Evolutionary conservation across 1,140 invertebrate species (phyloP).

Genomic region (Arctopsyche grandis): DNA sequence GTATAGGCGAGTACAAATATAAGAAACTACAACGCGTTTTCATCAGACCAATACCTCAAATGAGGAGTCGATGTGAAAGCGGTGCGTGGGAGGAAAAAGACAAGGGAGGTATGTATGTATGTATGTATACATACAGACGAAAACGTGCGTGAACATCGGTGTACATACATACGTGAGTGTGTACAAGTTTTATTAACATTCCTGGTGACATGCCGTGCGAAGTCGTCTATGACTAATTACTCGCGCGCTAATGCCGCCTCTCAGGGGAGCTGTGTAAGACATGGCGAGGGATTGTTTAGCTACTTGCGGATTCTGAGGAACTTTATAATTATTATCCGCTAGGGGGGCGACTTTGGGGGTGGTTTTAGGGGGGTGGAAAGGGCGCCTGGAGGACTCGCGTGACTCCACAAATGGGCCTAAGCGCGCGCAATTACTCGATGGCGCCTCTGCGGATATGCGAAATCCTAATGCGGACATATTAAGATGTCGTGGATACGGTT

Average conservation of each 20-base stretch:
- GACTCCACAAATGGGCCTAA: not conserved
- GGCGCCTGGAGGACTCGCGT: not conserved
- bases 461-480: too few relatives aligned
- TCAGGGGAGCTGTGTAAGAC: conserved; percentile 8
- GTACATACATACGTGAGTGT: not conserved
- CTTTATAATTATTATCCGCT: conserved; percentile 50
- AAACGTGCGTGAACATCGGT: not conserved
- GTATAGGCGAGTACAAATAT: too few relatives aligned
- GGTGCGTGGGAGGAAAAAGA: too few relatives aligned
- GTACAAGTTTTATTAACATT: conserved; percentile 49
- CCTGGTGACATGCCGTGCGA: conserved; percentile 45
- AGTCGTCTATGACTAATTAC: conserved; percentile 50
- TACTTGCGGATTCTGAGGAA: conserved; percentile 45
- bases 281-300: conserved; percentile 35
- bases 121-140: not conserved
- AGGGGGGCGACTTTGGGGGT: not conserved
- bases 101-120: not conserved
- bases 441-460: not conserved
- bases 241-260: conserved; percentile 39
- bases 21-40: too few relatives aligned
- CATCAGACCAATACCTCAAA: too few relatives aligned
- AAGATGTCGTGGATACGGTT: too few relatives aligned
- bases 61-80: too few relatives aligned
- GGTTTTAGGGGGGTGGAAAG: not conserved
- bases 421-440: not conserved